Evolutionary conservation across 1,140 invertebrate genomes (phyloP).

Genomic region (Procambarus virginalis): DNA sequence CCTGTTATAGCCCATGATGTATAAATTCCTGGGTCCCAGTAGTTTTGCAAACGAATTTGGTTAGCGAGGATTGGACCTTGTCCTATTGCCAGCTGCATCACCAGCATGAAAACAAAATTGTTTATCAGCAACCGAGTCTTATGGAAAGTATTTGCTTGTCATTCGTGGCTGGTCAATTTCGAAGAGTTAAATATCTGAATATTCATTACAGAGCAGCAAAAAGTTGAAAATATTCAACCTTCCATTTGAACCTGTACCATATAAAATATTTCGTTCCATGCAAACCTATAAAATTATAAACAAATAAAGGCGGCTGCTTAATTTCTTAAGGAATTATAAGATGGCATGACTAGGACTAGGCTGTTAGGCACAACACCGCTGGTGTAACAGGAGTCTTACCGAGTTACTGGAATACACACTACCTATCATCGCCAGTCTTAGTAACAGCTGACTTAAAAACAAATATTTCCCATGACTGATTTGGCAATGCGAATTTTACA

Average conservation of each 20-base stretch:
- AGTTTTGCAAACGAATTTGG: not conserved
- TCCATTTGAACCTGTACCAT: no score
- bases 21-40: not conserved
- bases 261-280: no score
- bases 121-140: not conserved
- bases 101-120: not conserved
- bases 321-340: constrained; percentile 5
- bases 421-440: not conserved
- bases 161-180: not conserved
- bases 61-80: not conserved
- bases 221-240: not conserved
- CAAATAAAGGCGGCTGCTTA: not conserved
- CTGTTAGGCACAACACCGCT: no score
- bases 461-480: not conserved
- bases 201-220: not conserved
- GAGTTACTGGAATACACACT: not conserved
- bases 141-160: not conserved
- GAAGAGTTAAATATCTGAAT: not conserved
- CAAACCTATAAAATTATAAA: no score
- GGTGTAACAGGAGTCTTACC: not conserved
- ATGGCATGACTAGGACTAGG: constrained; percentile 25
- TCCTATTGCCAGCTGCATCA: not conserved
- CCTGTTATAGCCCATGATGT: not conserved
- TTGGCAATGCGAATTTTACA: not conserved
- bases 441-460: not conserved